These are phyloP conservation scores for Pinna nobilis DNA, from an alignment of 1,140 invertebrate genomes.

Conservation along the genomic window DNA sequence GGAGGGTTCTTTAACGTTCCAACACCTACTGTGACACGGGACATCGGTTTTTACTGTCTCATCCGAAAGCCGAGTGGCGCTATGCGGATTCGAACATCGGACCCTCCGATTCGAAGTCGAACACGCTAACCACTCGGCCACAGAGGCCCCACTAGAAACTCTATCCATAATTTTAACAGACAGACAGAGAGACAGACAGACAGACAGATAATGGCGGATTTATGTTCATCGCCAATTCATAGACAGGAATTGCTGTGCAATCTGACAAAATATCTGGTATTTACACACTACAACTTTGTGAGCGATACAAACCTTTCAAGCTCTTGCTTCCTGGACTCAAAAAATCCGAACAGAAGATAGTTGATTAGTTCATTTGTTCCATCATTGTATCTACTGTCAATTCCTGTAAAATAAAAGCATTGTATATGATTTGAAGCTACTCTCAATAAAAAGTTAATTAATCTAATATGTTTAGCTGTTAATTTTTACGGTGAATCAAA, in stretches of 20 bases:
- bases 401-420: slow-evolving; percentile 55
- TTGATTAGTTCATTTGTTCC: slow-evolving; percentile 65
- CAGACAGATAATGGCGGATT: not conserved
- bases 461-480: not conserved
- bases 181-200: not conserved
- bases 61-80: too few species aligned
- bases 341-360: slow-evolving; percentile 71
- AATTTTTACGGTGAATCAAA: not conserved
- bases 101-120: too few species aligned
- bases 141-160: too few species aligned
- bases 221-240: not conserved
- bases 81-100: too few species aligned
- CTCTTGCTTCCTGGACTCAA: slow-evolving; percentile 65
- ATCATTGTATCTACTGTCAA: slow-evolving; percentile 71
- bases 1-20: too few species aligned
- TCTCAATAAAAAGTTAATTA: too few species aligned
- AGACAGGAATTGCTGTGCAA: not conserved
- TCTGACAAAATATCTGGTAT: not conserved
- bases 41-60: too few species aligned
- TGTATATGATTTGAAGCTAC: not conserved
- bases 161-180: not conserved
- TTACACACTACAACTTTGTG: too few species aligned
- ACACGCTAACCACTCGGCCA: too few species aligned
- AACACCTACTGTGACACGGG: too few species aligned
- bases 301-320: slow-evolving; percentile 65